Conservation (phyloP, 1,140 invertebrate genomes). For the Trichonephila inaurata region DNA sequence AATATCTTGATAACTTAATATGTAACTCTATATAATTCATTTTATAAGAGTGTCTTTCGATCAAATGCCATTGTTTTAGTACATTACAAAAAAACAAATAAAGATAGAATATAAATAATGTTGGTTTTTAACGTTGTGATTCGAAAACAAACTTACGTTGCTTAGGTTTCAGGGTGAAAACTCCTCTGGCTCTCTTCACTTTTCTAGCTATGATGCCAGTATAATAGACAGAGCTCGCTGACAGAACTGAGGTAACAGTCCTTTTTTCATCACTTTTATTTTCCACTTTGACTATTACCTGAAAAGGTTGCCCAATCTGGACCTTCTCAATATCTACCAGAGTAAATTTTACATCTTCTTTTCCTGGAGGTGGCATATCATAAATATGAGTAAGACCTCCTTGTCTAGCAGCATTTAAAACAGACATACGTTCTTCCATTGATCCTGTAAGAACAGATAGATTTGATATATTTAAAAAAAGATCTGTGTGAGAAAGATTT, state of each 20-base stretch:
- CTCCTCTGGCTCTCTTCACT: slow-evolving; percentile 86
- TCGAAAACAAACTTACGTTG: slow-evolving; percentile 76
- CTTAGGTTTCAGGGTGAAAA: slow-evolving; percentile 75
- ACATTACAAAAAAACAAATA: no score
- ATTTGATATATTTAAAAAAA: no score
- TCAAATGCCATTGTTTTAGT: no score
- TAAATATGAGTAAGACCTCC: slow-evolving; percentile 82
- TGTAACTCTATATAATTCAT: no score
- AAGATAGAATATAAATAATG: no score
- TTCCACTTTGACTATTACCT: slow-evolving; percentile 77
- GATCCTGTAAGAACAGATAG: slow-evolving; percentile 78
- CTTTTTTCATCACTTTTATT: slow-evolving; percentile 83
- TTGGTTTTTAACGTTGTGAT: no score
- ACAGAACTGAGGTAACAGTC: slow-evolving; percentile 85
- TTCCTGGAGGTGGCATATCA: slow-evolving; percentile 82
- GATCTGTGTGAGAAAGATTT: no score
- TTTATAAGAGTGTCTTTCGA: no score
- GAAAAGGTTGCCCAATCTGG: slow-evolving; percentile 90
- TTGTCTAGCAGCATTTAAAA: slow-evolving; percentile 87
- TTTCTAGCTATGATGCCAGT: slow-evolving; percentile 87
- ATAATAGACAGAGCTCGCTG: slow-evolving; percentile 88
- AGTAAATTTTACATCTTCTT: slow-evolving; percentile 92
- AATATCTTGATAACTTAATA: no score
- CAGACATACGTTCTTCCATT: slow-evolving; percentile 88
- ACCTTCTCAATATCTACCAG: slow-evolving; percentile 92